These are phyloP conservation scores for Bostrychus sinensis DNA, from an alignment of 2,113 vertebrate species.

Conservation along the genomic window DNA sequence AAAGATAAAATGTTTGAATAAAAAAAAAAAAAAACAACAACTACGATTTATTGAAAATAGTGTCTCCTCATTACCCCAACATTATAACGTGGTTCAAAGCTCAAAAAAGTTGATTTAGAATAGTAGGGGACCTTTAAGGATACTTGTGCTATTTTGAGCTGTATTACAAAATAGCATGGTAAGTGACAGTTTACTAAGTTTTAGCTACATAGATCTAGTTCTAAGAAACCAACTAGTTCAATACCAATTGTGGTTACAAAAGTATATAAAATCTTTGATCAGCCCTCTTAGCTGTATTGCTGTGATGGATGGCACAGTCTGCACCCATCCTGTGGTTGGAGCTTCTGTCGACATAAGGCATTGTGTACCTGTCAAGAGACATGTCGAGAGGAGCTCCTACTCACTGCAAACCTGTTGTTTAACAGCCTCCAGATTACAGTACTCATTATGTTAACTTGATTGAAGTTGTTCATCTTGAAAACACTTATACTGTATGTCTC, in stretches of 20 bases:
- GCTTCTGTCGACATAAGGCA: slow-evolving; percentile 61
- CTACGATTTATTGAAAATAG: too few species aligned
- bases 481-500: slow-evolving; percentile 36
- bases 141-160: too few species aligned
- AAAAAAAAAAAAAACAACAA: too few species aligned
- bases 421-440: slow-evolving; percentile 59
- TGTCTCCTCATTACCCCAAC: too few species aligned
- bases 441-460: slow-evolving; percentile 75
- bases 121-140: too few species aligned
- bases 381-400: slow-evolving; percentile 46
- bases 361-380: slow-evolving; percentile 71
- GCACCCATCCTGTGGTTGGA: slow-evolving; percentile 57
- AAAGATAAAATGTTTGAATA: too few species aligned
- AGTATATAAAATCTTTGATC: slow-evolving; percentile 21
- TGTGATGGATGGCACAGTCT: slow-evolving; percentile 55
- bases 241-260: slow-evolving; percentile 8
- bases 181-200: too few species aligned
- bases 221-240: background rate
- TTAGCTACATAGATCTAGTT: background rate
- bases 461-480: slow-evolving; percentile 52
- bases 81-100: too few species aligned
- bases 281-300: slow-evolving; percentile 15
- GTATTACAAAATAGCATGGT: too few species aligned
- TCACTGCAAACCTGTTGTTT: slow-evolving; percentile 53
- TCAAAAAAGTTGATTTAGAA: too few species aligned